Base-by-base conservation (phyloP, 2,113 vertebrate species). In the Nycticorax nycticorax region DNA sequence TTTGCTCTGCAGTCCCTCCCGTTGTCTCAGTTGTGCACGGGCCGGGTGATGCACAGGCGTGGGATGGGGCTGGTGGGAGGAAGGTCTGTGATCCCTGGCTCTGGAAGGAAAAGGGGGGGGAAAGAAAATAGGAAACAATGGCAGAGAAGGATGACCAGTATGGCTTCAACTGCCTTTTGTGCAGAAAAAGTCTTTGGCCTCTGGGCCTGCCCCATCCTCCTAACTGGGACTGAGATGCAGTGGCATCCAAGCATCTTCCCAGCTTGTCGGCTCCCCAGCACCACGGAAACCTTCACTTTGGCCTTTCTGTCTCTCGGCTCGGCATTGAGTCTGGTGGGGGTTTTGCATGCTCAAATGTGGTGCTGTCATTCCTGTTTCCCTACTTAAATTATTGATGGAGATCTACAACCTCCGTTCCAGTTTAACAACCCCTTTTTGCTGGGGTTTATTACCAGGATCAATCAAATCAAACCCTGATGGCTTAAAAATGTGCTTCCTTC, bases 371-470 rank as follows among this genome's bases (percentile, higher is more conserved):
- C 83, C 83, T 71, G 50, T 33, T 79, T 75, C 60, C 78, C 73
- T 56, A 14, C 86, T 89, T 82, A 71, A 87, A 87, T 89, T 92
- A 89, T 64, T 88, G 94, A 96, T 81, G 91, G 55, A 75, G 73
- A 91, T 95, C 89, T 75, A 75, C 91, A 95, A 17, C 71, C 62
- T 88, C 77, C 7, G 27, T 92, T 96, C 84, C 87, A 87, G 86
- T 73, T 88, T 91, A 94, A 91, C 93, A 94, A 56, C 68, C 87
- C 35, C 86, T 75, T 94, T 92, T 89, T 72, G 73, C 82, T 67
- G 63, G 43, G 69, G 10, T 96, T 97, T 96, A 95, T 96, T 96
- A 96, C 84, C 87, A 64, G 91, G 94, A 97, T 97, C 93, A 94
- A 97, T 96, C 96, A 96, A 96, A 89, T 75, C 76, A 89, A 91